phyloP scores from a whole-genome alignment of 2,113 vertebrate genomes.

The Probosciger aterrimus region DNA sequence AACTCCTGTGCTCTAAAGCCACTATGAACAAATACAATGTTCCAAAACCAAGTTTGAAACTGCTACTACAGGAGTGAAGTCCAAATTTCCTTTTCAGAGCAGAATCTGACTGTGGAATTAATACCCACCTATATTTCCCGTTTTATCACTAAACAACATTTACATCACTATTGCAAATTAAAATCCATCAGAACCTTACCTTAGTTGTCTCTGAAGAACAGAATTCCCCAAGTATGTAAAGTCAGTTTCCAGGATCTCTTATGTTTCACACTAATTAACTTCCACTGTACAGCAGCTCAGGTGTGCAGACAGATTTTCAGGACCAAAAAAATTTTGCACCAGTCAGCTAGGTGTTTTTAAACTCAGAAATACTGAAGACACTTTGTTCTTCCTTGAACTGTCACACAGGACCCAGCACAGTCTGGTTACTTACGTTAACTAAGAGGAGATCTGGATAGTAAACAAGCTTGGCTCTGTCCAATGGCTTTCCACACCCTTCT shows the following conservation, averaged over 20 bases:
- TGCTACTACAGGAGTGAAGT: not conserved
- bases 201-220: slow-evolving; percentile 55
- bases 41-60: not conserved
- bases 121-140: not conserved
- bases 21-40: not conserved
- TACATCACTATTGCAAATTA: not conserved
- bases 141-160: not conserved
- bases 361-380: slow-evolving; percentile 58
- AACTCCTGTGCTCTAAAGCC: not conserved
- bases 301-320: not conserved
- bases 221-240: slow-evolving; percentile 22
- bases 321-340: not conserved
- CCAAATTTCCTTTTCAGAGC: not conserved
- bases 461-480: slow-evolving; percentile 74
- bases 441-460: slow-evolving; percentile 70
- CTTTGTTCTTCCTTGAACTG: slow-evolving; percentile 56
- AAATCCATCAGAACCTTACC: slow-evolving; percentile 69
- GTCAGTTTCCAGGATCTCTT: slow-evolving; percentile 32
- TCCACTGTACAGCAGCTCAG: slow-evolving; percentile 13
- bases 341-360: slow-evolving; percentile 35
- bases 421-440: slow-evolving; percentile 69
- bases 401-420: slow-evolving; percentile 18
- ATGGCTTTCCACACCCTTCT: slow-evolving; percentile 77
- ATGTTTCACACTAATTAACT: slow-evolving; percentile 44
- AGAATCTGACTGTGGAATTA: not conserved